These are phyloP conservation scores for Leptopterna dolabrata DNA, from an alignment of 2,888 invertebrate species.

Conservation along the genomic window DNA sequence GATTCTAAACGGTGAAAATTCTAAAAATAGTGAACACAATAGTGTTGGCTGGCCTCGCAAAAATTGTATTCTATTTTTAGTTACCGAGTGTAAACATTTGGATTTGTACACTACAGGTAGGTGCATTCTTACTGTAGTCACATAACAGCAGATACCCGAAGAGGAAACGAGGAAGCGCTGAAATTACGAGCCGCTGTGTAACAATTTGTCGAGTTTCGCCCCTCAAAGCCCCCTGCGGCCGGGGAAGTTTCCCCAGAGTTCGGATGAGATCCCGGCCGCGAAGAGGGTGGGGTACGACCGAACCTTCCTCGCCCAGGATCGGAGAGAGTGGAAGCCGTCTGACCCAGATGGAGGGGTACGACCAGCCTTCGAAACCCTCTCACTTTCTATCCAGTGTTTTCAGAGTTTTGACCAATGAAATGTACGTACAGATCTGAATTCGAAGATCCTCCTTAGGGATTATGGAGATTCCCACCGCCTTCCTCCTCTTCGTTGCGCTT, in stretches of 20 bases:
- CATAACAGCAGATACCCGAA: too few species aligned
- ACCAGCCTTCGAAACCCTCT: neutral
- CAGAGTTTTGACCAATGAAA: neutral
- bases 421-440: neutral
- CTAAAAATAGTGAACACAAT: too few species aligned
- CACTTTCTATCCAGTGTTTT: constrained; percentile 22
- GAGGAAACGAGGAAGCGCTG: too few species aligned
- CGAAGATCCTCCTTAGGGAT: neutral
- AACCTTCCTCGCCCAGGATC: neutral
- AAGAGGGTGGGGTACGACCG: neutral
- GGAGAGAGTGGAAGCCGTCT: neutral
- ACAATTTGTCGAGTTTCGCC: too few species aligned
- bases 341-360: neutral
- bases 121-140: too few species aligned
- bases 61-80: too few species aligned
- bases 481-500: neutral
- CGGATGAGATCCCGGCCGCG: neutral
- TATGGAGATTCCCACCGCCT: neutral
- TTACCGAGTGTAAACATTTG: too few species aligned
- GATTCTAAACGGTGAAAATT: too few species aligned
- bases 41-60: too few species aligned
- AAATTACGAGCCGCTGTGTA: too few species aligned
- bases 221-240: too few species aligned
- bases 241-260: neutral
- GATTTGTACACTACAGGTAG: too few species aligned